Evolutionary conservation across 2,888 invertebrate species (phyloP), one percentile per base, ranked within the genome.

Genomic region (Drosophila acutilabella): DNA sequence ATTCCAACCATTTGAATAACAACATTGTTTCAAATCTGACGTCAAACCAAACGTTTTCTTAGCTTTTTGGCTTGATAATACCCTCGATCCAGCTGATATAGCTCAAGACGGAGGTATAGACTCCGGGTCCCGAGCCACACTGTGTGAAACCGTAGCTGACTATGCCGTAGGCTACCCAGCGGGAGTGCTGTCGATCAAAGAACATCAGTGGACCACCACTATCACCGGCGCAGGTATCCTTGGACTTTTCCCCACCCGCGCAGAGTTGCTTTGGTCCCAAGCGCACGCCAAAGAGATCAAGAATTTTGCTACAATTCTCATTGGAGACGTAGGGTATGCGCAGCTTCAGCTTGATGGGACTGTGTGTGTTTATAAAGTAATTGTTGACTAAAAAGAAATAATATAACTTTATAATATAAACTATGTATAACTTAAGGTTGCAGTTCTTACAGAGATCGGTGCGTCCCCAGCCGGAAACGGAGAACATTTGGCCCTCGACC

Each of bases 201-300:
- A 91, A 93, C 96, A 96, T 96, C 5, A 96, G 91, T 0, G 96
- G 96, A 4, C 96, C 96, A 0, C 96, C 96, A 0, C 96, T 92
- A 50, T 92, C 92, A 0, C 96, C 96, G 14, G 93, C 93, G 82
- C 96, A 97, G 0, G 96, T 95, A 84, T 96, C 96, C 81, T 95
- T 93, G 4, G 94, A 94, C 60, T 93, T 93, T 40, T 93, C 93
- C 0, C 96, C 95, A 2, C 96, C 96, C 10, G 96, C 96, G 83
- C 96, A 96, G 0, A 96, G 85, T 82, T 95, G 95, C 16, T 93
- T 93, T 0, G 93, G 92, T 0, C 93, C 93, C 33, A 95, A 88
- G 1, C 89, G 87, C 0, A 95, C 93, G 0, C 93, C 93, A 5
- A 94, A 91, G 0, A 89, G 80, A 11, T 90, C 90, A 80, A 95